Percentiles rank a stretch among this genome's conserved stretches.
Conservation (phyloP, 2,888 invertebrate genomes). For the Sesia apiformis region DNA sequence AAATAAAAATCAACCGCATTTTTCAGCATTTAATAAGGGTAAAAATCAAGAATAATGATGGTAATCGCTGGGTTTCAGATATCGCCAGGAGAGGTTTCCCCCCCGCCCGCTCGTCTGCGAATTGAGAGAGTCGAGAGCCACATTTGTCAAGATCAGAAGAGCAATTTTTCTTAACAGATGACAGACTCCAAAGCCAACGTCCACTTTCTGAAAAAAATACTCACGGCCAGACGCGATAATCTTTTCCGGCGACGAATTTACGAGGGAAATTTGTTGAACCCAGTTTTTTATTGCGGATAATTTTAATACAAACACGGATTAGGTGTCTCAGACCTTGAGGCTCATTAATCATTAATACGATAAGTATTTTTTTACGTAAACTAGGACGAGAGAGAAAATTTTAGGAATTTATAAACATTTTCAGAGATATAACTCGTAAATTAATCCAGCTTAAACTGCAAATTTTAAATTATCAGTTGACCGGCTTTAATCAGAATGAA, state of each 20-base stretch:
- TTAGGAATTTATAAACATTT: too few species aligned
- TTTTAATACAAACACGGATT: neutral
- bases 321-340: neutral
- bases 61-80: constrained; percentile 11
- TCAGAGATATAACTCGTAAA: too few species aligned
- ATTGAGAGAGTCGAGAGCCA: constrained; percentile 10
- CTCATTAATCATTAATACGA: too few species aligned
- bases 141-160: constrained; percentile 29
- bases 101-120: neutral
- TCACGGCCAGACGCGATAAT: constrained; percentile 11
- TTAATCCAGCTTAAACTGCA: too few species aligned
- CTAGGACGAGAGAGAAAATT: too few species aligned
- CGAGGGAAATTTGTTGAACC: neutral
- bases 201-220: constrained; percentile 11
- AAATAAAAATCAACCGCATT: neutral
- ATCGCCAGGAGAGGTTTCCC: neutral
- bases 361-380: too few species aligned
- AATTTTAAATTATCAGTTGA: too few species aligned
- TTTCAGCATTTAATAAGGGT: constrained; percentile 11
- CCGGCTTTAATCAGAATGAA: too few species aligned
- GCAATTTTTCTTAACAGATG: constrained; percentile 21
- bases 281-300: neutral
- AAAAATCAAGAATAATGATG: constrained; percentile 17
- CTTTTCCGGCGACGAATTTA: constrained; percentile 4
- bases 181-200: constrained; percentile 10